A percentile compares a stretch with the other conserved stretches of the same genome.
Conservation (phyloP, 23 tunicate genomes). For the Ascidia mentula region DNA sequence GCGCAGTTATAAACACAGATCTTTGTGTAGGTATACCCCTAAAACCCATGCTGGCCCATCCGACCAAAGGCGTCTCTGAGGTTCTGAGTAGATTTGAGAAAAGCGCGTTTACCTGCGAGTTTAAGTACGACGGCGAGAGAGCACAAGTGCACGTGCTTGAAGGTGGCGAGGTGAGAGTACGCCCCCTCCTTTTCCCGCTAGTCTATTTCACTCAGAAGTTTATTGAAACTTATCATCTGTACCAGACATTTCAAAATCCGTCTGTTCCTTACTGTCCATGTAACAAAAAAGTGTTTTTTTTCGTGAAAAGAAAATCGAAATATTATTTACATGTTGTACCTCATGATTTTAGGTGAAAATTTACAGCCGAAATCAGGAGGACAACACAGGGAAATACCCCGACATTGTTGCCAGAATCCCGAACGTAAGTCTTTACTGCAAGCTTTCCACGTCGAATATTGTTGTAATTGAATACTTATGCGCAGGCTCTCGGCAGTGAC, state of each 20-base stretch:
- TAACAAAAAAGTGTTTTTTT: not conserved
- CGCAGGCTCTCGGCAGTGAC: constrained; percentile 55
- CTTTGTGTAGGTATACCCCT: constrained; percentile 89
- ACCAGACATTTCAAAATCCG: not conserved
- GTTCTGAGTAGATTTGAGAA: constrained; percentile 81
- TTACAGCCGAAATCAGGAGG: constrained; percentile 93
- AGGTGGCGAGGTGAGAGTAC: constrained; percentile 50
- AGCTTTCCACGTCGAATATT: not conserved
- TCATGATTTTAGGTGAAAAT: constrained; percentile 50
- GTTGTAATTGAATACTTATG: not conserved
- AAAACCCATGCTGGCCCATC: constrained; percentile 98
- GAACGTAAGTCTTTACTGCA: constrained; percentile 20
- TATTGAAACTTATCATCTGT: not conserved
- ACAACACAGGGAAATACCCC: constrained; percentile 97
- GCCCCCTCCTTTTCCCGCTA: not conserved
- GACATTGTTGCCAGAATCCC: constrained; percentile 89
- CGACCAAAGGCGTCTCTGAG: constrained; percentile 93
- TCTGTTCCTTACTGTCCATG: not conserved
- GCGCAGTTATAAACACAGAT: too few relatives aligned
- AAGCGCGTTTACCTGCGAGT: constrained; percentile 92
- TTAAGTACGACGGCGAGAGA: constrained; percentile 97
- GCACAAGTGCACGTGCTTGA: constrained; percentile 93
- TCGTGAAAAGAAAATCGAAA: too few relatives aligned
- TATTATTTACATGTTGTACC: not conserved
- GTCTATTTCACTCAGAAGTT: not conserved